phyloP scores from a whole-genome alignment of 2,797 vertebrate species.

The Rachycentron canadum region DNA sequence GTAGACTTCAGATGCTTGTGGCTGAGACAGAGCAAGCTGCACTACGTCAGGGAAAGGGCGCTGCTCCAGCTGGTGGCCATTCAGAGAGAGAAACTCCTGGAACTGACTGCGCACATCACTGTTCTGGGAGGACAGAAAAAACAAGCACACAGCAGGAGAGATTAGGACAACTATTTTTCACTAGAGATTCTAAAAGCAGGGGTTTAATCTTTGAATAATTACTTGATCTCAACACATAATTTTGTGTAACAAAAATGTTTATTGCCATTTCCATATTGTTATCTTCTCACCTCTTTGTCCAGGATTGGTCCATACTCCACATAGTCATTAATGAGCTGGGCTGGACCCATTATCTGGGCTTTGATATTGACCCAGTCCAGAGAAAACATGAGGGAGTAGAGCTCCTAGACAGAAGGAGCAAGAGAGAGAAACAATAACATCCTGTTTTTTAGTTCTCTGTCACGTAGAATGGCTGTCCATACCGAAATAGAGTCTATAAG shows the following conservation, averaged over 20 bases:
- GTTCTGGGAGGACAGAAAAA: conserved; percentile 81
- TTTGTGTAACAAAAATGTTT: not conserved
- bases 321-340: conserved; percentile 96
- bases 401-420: conserved; percentile 87
- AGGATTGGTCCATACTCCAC: conserved; percentile 90
- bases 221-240: not conserved
- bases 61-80: conserved; percentile 94
- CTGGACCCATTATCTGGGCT: conserved; percentile 91
- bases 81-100: conserved; percentile 97
- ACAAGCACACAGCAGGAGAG: not conserved
- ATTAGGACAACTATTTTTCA: not conserved
- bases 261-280: not conserved
- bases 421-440: no score
- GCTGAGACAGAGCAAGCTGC: conserved; percentile 94
- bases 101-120: conserved; percentile 91
- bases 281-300: conserved; percentile 91
- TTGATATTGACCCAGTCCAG: conserved; percentile 96
- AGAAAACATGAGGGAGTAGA: conserved; percentile 93
- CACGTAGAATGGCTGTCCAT: no score
- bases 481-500: no score
- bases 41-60: conserved; percentile 93
- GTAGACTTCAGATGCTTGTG: conserved; percentile 91
- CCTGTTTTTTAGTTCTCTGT: no score
- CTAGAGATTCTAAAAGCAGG: not conserved
- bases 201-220: not conserved